Evolutionary conservation across 2,797 vertebrate genomes (phyloP), one percentile per base, ranked within the genome.

Genomic region (Ctenopoma multispine): DNA sequence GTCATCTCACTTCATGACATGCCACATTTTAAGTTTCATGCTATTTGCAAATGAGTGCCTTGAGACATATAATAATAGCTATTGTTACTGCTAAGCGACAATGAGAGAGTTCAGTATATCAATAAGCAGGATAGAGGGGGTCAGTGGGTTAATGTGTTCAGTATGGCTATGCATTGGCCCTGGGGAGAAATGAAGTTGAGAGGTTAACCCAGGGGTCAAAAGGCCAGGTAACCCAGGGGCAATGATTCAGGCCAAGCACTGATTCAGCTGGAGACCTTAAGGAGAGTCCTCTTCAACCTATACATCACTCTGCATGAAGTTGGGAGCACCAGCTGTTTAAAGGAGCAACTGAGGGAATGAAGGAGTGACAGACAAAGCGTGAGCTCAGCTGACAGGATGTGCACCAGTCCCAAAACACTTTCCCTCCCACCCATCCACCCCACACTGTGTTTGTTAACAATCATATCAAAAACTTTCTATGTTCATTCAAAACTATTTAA

Each of bases 81-180:
- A 73, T 79, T 64, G 68, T 77, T 57, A 56, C 69, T 20, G 43
- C 20, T 67, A 70, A 80, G 53, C 62, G 36, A 77, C 49, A 66
- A 56, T 77, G 68, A 69, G n/a, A 74, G 80, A 66, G 57, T 68
- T 49, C 58, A 53, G 21, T 71, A 74, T 82, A 82, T 81, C 64
- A 79, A 67, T 68, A 68, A 72, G 72, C 59, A 64, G 44, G 72
- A 67, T 69, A 65, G 53, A 68, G 63, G 18, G 41, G 88, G 83
- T 86, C 79, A 82, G 46, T 61, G 69, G 89, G 91, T 89, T 92
- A 91, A 92, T 90, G 90, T 27, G 68, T 90, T 93, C 88, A 90
- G 83, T 83, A 88, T 89, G 90, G 84, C 75, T 55, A 60, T 78
- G 69, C 4, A 47, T 81, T 63, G 78, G 79, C 89, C 82, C 90